phyloP scores from a whole-genome alignment of 1,140 invertebrate species.

The Tetragonula clypearis region DNA sequence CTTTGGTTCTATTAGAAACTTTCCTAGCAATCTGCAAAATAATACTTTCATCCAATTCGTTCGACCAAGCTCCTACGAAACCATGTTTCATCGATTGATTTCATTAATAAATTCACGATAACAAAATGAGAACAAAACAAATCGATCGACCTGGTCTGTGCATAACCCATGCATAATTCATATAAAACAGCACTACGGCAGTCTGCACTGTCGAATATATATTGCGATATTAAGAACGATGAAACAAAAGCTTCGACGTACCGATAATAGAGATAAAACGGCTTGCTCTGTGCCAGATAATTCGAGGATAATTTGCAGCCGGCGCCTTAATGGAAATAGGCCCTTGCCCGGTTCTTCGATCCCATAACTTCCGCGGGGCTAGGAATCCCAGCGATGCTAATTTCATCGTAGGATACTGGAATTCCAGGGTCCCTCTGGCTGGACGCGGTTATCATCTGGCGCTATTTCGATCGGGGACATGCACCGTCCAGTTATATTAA shows the following conservation, averaged over 20 bases:
- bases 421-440: slow-evolving; percentile 1
- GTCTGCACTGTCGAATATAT: not conserved
- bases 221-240: not conserved
- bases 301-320: slow-evolving; percentile 17
- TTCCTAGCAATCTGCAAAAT: too few species aligned
- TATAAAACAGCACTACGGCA: too few species aligned
- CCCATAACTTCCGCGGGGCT: slow-evolving; percentile 37
- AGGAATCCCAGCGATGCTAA: slow-evolving; percentile 61
- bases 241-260: not conserved
- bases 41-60: too few species aligned
- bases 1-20: too few species aligned
- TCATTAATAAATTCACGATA: not conserved
- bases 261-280: not conserved
- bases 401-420: slow-evolving; percentile 49
- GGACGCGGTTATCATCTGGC: slow-evolving; percentile 24
- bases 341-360: slow-evolving; percentile 17
- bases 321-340: slow-evolving; percentile 12
- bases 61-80: too few species aligned
- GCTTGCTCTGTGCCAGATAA: not conserved
- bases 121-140: not conserved
- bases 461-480: slow-evolving; percentile 4
- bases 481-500: slow-evolving; percentile 53
- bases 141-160: not conserved
- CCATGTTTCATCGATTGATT: not conserved
- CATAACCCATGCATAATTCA: not conserved